Base-by-base conservation (phyloP, 2,797 vertebrate species). In the Enteromius thamalakanensis region DNA sequence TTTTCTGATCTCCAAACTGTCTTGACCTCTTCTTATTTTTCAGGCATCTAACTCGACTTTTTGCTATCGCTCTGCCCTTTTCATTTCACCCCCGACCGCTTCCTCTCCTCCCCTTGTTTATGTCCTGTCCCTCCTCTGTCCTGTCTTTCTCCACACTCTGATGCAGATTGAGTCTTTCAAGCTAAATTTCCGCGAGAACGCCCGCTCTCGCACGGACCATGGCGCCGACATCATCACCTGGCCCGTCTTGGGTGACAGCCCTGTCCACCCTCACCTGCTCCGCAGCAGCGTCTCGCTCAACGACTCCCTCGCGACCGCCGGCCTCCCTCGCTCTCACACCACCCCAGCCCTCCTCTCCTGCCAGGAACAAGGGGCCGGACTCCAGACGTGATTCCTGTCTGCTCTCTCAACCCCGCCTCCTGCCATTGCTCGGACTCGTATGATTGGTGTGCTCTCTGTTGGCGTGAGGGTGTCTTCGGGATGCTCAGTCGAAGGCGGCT, bases 1-100 rank as follows among this genome's bases (percentile, higher is more conserved):
- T 29, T 47, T 62, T 84, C 93, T 95, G 91, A 94, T 92, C 89
- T 86, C 86, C 72, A 78, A 87, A 26, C 91, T 90, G 88, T 94
- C 89, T 95, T 88, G 89, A 95, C 82, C 47, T 94, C 94, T 97
- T 98, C 90, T 97, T 98, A 96, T 98, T 94, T 99, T 98, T 93
- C 97, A 98, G 98, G 98, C 97, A 94, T 99, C 94, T 99, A 98
- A 98, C 89, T 96, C 96, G 97, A 91, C 94, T 95, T 95, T 96
- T 91, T 96, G 94, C 96, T 97, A 90, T 96, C 96, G 93, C 95
- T 96, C 94, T 92, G 92, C 94, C 72, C 90, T 88, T 92, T 90
- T 93, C 92, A 90, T 90, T 89, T 92, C 93, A 87, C 92, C 92
- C 93, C 92, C 62, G 86, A 74, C 89, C 87, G 60, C 75, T 67